These are phyloP conservation scores for Drymonia ruficornis DNA, from an alignment of 2,888 invertebrate genomes.

Conservation along the genomic window DNA sequence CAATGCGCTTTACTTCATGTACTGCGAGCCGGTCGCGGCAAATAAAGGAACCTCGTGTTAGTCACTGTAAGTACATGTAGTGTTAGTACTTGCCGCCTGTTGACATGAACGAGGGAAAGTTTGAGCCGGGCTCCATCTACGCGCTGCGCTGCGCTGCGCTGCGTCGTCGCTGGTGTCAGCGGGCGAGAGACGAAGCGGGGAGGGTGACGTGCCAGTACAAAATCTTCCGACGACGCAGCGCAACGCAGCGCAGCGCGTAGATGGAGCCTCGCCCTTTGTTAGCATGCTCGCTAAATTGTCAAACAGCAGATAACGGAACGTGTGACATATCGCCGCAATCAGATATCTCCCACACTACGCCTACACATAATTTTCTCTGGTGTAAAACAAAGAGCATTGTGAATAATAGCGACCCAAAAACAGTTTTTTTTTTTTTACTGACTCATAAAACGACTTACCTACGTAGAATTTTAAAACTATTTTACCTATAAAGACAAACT, in stretches of 20 bases:
- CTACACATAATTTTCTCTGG: not conserved
- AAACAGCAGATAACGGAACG: not conserved
- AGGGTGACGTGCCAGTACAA: too few species aligned
- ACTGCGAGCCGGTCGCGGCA: not conserved
- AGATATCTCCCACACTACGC: slow-evolving; percentile 3
- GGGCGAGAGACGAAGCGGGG: too few species aligned
- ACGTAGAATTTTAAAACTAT: too few species aligned
- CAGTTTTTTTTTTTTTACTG: too few species aligned
- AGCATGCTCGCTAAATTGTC: not conserved
- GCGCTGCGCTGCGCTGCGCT: too few species aligned
- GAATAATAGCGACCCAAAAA: not conserved
- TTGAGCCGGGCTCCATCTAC: too few species aligned
- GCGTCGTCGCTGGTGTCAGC: too few species aligned
- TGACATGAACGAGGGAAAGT: slow-evolving; percentile 1
- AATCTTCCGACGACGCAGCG: too few species aligned
- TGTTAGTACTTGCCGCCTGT: not conserved
- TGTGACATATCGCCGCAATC: slow-evolving; percentile 1
- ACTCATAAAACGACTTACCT: too few species aligned
- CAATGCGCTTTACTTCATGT: not conserved
- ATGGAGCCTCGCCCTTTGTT: too few species aligned
- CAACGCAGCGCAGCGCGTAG: too few species aligned
- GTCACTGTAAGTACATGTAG: not conserved
- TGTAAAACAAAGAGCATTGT: slow-evolving; percentile 1
- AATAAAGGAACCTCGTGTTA: not conserved
- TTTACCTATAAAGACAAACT: too few species aligned